These are phyloP conservation scores for Bucorvus abyssinicus DNA, from an alignment of 2,797 vertebrate species.

Conservation along the genomic window DNA sequence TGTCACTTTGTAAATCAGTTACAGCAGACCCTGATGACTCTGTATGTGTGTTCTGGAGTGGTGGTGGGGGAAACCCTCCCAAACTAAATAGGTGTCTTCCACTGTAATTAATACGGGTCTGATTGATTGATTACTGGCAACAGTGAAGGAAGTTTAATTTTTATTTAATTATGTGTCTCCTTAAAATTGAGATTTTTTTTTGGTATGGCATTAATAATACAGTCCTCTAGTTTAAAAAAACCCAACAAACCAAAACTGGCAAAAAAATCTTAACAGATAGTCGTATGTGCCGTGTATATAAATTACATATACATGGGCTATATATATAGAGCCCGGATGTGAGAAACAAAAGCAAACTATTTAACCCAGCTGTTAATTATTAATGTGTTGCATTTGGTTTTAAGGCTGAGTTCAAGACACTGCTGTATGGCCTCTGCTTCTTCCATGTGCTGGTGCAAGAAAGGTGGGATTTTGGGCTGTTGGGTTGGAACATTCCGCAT, in stretches of 20 bases:
- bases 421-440: conserved; percentile 89
- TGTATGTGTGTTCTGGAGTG: background rate
- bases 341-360: background rate
- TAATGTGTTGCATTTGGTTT: background rate
- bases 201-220: conserved; percentile 29
- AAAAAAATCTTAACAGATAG: background rate
- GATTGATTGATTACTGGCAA: conserved; percentile 39
- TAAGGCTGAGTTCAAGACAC: conserved; percentile 86
- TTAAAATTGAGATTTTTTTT: background rate
- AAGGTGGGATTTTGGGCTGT: conserved; percentile 86
- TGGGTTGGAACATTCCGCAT: conserved; percentile 92
- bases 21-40: background rate
- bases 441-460: conserved; percentile 89
- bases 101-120: background rate
- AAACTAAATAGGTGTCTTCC: background rate
- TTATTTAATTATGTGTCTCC: conserved; percentile 28
- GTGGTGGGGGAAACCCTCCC: background rate
- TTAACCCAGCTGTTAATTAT: background rate
- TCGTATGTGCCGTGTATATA: background rate
- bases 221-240: background rate
- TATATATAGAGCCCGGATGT: accelerated
- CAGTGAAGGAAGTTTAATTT: conserved; percentile 51
- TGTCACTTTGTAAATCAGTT: background rate
- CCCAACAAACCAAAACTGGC: background rate
- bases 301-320: background rate